phyloP scores from a whole-genome alignment of 2,888 invertebrate species.

The Podotricha telesiphe region DNA sequence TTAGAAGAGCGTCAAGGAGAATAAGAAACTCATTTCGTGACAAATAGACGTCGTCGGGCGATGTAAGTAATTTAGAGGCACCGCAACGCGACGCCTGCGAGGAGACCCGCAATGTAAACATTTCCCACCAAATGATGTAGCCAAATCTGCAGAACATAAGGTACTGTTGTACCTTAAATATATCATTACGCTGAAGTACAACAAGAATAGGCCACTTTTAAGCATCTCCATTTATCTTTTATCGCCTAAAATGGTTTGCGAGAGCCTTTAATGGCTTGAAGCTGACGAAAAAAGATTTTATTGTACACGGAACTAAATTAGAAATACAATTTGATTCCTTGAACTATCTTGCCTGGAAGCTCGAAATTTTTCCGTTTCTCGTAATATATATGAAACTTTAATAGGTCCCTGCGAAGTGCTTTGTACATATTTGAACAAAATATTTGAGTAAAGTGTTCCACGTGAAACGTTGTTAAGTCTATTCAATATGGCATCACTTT shows the following conservation, averaged over 20 bases:
- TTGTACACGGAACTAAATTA: constrained; percentile 30
- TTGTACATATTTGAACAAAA: constrained; percentile 29
- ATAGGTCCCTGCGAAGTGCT: constrained; percentile 25
- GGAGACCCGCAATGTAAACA: constrained; percentile 10
- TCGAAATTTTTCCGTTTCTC: constrained; percentile 6
- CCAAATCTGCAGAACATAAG: neutral
- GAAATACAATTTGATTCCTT: constrained; percentile 23
- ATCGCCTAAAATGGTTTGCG: constrained; percentile 35
- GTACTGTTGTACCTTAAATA: constrained; percentile 5
- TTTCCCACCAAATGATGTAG: constrained; percentile 1
- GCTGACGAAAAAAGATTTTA: constrained; percentile 32
- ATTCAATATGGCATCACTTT: neutral
- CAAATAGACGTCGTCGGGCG: constrained; percentile 40
- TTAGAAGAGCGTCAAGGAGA: constrained; percentile 41
- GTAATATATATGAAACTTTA: constrained; percentile 26
- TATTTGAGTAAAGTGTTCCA: constrained; percentile 14
- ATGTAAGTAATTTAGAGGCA: constrained; percentile 31
- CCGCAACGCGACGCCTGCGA: constrained; percentile 10
- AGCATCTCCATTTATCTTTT: constrained; percentile 35
- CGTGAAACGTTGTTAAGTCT: neutral
- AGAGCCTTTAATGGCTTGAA: constrained; percentile 24
- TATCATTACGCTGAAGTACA: constrained; percentile 6
- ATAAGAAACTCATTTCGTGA: constrained; percentile 49
- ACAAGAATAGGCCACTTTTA: constrained; percentile 21
- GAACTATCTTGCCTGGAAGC: neutral